These are phyloP conservation scores for Plebejus anna DNA, from an alignment of 2,888 invertebrate genomes.

Conservation along the genomic window DNA sequence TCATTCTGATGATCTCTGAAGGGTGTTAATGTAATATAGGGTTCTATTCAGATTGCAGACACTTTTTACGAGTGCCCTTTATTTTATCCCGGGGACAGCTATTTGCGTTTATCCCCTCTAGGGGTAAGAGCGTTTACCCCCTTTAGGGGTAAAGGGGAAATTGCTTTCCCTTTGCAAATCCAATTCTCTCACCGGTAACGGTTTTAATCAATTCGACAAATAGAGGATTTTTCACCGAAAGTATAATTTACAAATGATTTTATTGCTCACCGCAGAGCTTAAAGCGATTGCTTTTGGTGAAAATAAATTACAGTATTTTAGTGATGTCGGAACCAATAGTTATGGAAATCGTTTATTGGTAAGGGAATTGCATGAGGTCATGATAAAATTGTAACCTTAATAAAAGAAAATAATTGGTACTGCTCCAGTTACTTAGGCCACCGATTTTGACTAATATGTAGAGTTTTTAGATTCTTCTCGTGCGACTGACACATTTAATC, in stretches of 20 bases:
- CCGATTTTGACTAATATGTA: too few species aligned
- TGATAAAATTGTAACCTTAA: too few species aligned
- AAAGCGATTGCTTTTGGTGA: neutral
- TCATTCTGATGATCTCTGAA: neutral
- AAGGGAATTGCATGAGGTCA: too few species aligned
- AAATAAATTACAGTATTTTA: neutral
- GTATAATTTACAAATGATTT: neutral
- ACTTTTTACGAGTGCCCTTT: slow-evolving; percentile 11
- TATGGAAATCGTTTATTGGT: neutral
- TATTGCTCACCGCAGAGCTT: neutral
- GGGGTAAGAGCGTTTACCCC: neutral
- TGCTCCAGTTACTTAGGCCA: too few species aligned
- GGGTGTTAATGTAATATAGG: neutral
- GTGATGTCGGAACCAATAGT: neutral
- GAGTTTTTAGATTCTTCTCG: too few species aligned
- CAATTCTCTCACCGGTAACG: neutral
- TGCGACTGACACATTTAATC: too few species aligned
- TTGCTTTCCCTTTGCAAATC: slow-evolving; percentile 2
- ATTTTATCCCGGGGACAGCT: slow-evolving; percentile 10
- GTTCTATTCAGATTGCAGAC: neutral
- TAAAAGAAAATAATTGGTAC: too few species aligned
- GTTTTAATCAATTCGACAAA: slow-evolving; percentile 6
- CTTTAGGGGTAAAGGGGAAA: neutral
- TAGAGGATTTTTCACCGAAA: slow-evolving; percentile 5
- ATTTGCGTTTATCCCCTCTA: neutral